Evolutionary conservation across 92 coral and sea anemone genomes (phyloP).

Genomic region (Epizoanthus stellaris): DNA sequence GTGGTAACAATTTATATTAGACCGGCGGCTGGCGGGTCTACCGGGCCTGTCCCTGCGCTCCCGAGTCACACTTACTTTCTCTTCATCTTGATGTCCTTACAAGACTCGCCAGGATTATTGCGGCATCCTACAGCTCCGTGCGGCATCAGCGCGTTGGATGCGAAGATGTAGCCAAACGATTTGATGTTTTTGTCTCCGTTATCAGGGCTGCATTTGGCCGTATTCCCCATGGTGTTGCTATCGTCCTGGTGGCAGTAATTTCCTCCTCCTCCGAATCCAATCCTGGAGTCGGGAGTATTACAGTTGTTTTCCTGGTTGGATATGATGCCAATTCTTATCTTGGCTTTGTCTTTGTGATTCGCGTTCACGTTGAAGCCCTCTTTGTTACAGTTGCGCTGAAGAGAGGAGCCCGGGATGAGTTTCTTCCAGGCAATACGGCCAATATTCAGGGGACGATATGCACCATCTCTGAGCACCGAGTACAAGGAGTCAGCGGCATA

Average conservation of each 20-base stretch:
- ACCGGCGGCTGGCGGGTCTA: too few species aligned
- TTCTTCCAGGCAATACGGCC: constrained; percentile 24
- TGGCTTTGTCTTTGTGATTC: constrained; percentile 4
- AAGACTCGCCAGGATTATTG: constrained; percentile 45
- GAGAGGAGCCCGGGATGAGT: not conserved
- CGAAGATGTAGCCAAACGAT: constrained; percentile 42
- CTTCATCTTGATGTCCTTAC: constrained; percentile 31
- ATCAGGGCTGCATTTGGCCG: constrained; percentile 10
- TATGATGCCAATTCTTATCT: constrained; percentile 11
- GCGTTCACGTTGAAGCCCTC: constrained; percentile 24
- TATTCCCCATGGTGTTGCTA: constrained; percentile 36
- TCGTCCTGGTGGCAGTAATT: constrained; percentile 1
- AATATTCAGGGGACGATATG: not conserved
- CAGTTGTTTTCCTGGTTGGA: constrained; percentile 21
- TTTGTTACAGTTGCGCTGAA: constrained; percentile 27
- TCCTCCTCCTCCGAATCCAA: constrained; percentile 47
- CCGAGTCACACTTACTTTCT: constrained; percentile 11
- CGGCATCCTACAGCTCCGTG: constrained; percentile 19
- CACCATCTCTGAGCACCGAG: constrained; percentile 7
- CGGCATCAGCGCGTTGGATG: not conserved
- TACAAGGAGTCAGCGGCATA: constrained; percentile 29
- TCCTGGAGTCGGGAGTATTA: constrained; percentile 25
- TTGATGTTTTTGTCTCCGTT: constrained; percentile 37
- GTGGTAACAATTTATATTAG: too few species aligned
- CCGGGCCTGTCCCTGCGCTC: too few species aligned